Conservation (phyloP, 2,888 invertebrate species). For the Cheilosia grossa region DNA sequence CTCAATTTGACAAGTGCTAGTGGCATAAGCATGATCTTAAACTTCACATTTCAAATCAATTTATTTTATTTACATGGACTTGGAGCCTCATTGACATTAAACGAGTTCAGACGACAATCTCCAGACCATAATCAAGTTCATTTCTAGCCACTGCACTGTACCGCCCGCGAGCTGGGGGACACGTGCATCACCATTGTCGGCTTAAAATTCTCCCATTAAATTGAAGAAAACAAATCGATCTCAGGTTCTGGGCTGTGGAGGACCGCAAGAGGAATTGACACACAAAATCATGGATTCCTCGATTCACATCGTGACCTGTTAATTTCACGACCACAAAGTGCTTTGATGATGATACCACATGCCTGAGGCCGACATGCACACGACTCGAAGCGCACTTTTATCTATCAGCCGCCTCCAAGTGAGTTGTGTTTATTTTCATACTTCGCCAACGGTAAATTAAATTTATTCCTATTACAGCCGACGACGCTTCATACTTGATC, state of each 20-base stretch:
- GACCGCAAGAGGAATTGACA: slow-evolving; percentile 38
- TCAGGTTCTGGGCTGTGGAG: slow-evolving; percentile 27
- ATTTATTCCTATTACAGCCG: slow-evolving; percentile 32
- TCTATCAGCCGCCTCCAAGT: slow-evolving; percentile 12
- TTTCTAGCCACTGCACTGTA: not conserved
- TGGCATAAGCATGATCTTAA: no score
- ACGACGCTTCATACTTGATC: slow-evolving; percentile 23
- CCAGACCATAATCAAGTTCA: no score
- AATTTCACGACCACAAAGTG: slow-evolving; percentile 47
- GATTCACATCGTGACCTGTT: slow-evolving; percentile 57
- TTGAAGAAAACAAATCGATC: slow-evolving; percentile 44
- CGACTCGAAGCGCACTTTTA: slow-evolving; percentile 6
- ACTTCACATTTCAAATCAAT: no score
- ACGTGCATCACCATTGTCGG: slow-evolving; percentile 19
- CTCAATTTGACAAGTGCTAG: no score
- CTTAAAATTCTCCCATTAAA: slow-evolving; percentile 22
- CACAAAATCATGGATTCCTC: slow-evolving; percentile 42
- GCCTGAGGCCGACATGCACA: slow-evolving; percentile 19
- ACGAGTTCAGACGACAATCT: no score
- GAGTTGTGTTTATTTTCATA: slow-evolving; percentile 15
- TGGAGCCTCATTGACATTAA: no score
- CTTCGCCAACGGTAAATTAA: slow-evolving; percentile 48
- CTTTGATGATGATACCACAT: slow-evolving; percentile 11
- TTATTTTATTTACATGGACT: no score
- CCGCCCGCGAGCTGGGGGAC: not conserved